A percentile compares a stretch with the other conserved stretches of the same genome.
Conservation (phyloP, 2,113 vertebrate genomes). For the Cyprinodon brontotheroides region DNA sequence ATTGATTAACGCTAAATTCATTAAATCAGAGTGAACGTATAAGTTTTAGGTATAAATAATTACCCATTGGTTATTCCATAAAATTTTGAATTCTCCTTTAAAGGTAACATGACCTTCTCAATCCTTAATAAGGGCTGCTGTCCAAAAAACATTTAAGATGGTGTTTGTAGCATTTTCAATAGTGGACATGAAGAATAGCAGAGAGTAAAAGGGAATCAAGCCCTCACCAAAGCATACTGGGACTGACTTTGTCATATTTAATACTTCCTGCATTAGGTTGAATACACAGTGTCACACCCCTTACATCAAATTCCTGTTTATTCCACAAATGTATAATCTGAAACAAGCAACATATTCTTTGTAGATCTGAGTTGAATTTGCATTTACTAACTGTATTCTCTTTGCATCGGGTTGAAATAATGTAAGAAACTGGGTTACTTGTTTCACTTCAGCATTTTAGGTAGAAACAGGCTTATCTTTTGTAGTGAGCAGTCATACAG, state of each 20-base stretch:
- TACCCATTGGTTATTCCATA: no score
- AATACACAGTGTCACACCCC: neutral
- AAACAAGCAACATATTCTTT: neutral
- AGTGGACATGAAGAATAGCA: no score
- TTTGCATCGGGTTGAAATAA: neutral
- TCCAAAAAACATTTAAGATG: no score
- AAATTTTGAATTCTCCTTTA: no score
- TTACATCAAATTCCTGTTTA: neutral
- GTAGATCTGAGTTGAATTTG: neutral
- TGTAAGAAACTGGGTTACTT: neutral
- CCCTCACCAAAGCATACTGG: no score
- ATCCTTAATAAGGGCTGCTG: no score
- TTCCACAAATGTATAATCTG: neutral
- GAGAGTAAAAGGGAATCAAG: no score
- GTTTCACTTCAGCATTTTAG: conserved; percentile 14
- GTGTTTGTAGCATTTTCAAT: no score
- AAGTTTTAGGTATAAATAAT: no score
- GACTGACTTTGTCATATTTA: neutral
- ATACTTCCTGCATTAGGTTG: neutral
- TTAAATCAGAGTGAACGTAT: no score
- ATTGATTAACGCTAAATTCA: no score
- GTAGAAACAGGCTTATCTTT: neutral
- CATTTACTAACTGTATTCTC: neutral
- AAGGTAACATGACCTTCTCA: no score
- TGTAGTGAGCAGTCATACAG: conserved; percentile 9